A percentile compares a stretch with the other conserved stretches of the same genome.
Conservation (phyloP, 1,140 invertebrate genomes). For the Danaus plexippus region DNA sequence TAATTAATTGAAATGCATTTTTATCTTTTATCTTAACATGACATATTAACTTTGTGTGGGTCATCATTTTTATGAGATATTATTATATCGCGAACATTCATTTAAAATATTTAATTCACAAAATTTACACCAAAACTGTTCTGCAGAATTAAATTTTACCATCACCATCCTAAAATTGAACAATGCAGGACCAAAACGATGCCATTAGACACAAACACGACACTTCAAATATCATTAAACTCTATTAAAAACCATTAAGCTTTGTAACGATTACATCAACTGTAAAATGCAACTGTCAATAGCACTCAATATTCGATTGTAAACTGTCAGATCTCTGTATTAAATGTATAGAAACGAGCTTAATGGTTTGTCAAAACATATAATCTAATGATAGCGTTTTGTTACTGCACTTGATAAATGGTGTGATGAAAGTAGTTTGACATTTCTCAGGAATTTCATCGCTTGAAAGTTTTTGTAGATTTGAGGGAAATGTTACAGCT, state of each 20-base stretch:
- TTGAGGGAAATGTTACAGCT: too few species aligned
- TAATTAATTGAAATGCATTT: conserved; percentile 28
- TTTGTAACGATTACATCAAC: conserved; percentile 53
- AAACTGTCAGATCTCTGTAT: conserved; percentile 42
- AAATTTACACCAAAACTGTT: too few species aligned
- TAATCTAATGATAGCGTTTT: conserved; percentile 49
- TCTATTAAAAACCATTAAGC: conserved; percentile 40
- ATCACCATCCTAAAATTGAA: background rate
- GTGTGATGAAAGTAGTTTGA: conserved; percentile 45
- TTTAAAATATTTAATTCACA: too few species aligned
- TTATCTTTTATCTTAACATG: conserved; percentile 39
- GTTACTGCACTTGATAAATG: conserved; percentile 41
- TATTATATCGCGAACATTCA: too few species aligned
- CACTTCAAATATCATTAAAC: conserved; percentile 7
- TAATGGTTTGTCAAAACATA: conserved; percentile 69
- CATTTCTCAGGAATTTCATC: conserved; percentile 33
- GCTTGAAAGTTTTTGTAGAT: too few species aligned
- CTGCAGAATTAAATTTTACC: too few species aligned
- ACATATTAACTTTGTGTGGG: conserved; percentile 19
- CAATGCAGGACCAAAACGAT: conserved; percentile 3
- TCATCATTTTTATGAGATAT: too few species aligned
- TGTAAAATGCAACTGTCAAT: conserved; percentile 55
- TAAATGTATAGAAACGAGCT: conserved; percentile 34
- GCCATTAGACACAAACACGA: conserved; percentile 9
- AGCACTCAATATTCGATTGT: conserved; percentile 39